Conservation (phyloP, 2,888 invertebrate species). For the Orthosia incerta region DNA sequence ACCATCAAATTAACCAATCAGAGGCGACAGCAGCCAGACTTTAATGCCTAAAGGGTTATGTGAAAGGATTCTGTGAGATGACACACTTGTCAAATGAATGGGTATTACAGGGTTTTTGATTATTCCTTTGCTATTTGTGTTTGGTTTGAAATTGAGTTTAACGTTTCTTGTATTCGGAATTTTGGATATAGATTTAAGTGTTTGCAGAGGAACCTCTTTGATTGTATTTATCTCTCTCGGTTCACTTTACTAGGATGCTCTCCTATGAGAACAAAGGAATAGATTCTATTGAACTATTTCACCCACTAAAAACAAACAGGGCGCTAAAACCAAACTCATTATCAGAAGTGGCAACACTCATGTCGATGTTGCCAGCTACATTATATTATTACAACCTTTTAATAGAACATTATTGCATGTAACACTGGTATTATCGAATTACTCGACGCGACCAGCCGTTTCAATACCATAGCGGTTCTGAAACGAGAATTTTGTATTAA, state of each 20-base stretch:
- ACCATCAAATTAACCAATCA: constrained; percentile 70
- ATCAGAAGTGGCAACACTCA: constrained; percentile 47
- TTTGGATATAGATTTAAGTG: not conserved
- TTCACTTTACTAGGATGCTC: not conserved
- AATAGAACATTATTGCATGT: constrained; percentile 55
- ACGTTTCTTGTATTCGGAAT: not conserved
- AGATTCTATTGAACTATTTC: constrained; percentile 12
- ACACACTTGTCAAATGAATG: constrained; percentile 42
- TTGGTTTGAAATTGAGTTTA: constrained; percentile 5
- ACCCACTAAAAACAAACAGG: not conserved
- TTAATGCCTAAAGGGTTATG: constrained; percentile 52
- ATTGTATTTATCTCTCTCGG: not conserved
- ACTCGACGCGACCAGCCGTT: constrained; percentile 45
- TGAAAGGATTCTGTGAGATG: constrained; percentile 54
- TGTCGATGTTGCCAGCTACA: constrained; percentile 26
- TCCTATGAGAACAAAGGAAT: not conserved
- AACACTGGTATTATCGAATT: constrained; percentile 49
- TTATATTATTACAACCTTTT: constrained; percentile 53
- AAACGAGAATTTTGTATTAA: constrained; percentile 42
- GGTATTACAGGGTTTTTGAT: constrained; percentile 19
- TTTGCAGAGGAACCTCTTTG: not conserved
- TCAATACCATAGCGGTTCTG: constrained; percentile 34
- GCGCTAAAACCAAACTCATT: constrained; percentile 32
- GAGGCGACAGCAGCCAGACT: constrained; percentile 56
- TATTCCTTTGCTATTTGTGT: not conserved